Base-by-base conservation (phyloP, 2,113 vertebrate genomes). In the Strix uralensis region DNA sequence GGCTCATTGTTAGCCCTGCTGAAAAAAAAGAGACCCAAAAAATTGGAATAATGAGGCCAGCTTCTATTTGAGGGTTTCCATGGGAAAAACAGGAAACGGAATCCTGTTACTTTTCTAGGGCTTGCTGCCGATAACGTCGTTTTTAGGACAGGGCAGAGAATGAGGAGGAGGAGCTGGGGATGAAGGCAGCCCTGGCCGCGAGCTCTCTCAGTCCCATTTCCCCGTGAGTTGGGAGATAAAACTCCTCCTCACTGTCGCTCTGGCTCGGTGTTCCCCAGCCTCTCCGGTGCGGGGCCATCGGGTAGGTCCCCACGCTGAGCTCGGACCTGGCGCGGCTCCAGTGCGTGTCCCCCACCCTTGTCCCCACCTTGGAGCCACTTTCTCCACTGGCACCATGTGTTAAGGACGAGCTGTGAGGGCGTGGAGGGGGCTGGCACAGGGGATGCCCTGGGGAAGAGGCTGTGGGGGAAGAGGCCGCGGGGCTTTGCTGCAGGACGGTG, bases 11-110 rank as follows among this genome's bases (percentile, higher is more conserved):
- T 97, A 96, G 82, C 49, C 44, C 30, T 5, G 78, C 80, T 42
- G 95, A 44, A 93, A 96, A 91, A 55, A 83, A 16, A 44, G 73
- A 62, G 80, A 26, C 93, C 91, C 88, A 5, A 95, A 90, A 94
- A 92, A 0, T 34, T 14, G 89, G 88, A 72, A 7, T 9, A 49
- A 55, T 71, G 95, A 96, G 96, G 95, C 95, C 96, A 96, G 88
- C 86, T 96, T 95, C 97, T 97, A 97, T 97, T 97, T 97, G 96
- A 88, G 94, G 97, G 88, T 73, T 97, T 94, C 90, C 94, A 81
- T 29, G 91, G 94, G 95, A 97, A 97, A 97, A 97, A 97, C 97
- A 97, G 97, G 97, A 97, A 97, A 88, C 42, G 46, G 72, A 92
- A 95, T 94, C 84, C 94, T 88, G 96, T 30, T 93, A 81, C 91